phyloP scores from a whole-genome alignment of 2,797 vertebrate genomes.

The Rhabdophis nuchalis region DNA sequence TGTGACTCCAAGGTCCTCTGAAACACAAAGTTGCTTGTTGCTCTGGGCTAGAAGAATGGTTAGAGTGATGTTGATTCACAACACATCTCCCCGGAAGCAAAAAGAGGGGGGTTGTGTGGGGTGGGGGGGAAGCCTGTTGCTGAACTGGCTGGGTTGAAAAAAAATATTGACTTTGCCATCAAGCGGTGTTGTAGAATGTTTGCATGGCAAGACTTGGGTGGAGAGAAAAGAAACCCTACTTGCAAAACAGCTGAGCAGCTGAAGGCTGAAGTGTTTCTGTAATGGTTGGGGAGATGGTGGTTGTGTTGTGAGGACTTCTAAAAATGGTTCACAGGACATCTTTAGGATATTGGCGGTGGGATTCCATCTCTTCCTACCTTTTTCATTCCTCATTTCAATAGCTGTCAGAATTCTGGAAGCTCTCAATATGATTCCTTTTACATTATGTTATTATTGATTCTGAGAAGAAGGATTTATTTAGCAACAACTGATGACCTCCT shows the following conservation, averaged over 20 bases:
- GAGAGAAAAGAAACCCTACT: neutral
- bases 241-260: neutral
- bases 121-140: neutral
- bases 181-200: neutral
- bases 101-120: too few species aligned
- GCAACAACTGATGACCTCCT: too few species aligned
- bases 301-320: too few species aligned
- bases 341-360: too few species aligned
- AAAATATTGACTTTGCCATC: neutral
- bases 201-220: neutral
- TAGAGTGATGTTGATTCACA: neutral
- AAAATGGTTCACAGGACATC: too few species aligned
- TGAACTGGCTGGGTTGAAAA: neutral
- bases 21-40: neutral
- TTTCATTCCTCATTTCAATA: too few species aligned
- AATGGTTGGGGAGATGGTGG: neutral
- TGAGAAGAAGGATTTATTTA: too few species aligned
- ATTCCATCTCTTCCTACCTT: too few species aligned
- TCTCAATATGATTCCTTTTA: too few species aligned
- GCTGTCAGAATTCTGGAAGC: too few species aligned
- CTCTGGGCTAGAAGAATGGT: neutral
- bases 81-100: neutral
- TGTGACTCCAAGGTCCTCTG: neutral
- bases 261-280: neutral
- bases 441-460: too few species aligned